Base-by-base conservation (phyloP, 2,113 vertebrate genomes). In the Corythornis madagascariensis region DNA sequence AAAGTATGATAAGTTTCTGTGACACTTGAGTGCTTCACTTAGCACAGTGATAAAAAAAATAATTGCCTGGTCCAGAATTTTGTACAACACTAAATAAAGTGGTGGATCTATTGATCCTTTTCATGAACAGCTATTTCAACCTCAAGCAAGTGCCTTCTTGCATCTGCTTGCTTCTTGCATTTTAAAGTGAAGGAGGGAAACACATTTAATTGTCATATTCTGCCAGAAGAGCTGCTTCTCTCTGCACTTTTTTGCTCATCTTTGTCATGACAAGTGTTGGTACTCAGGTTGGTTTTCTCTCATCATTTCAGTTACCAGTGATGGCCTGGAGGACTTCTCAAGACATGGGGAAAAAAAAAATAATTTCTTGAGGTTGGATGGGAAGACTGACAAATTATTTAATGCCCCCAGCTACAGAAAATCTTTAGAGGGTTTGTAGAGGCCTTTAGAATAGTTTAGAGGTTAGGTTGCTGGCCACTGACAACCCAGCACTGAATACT, bases 21-120 rank as follows among this genome's bases (percentile, higher is more conserved):
- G 74, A 73, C 77, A 52, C 70, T 93, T 82, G 66, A 78, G 79
- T 92, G 74, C 77, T 82, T 90, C 74, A 26, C 61, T 93, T 84
- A 76, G 38, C 59, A 76, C 55, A 8, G 29, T 31, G 66, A 92
- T 95, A 61, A 92, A 95, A 73, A 75, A 88, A 91, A 81, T 90
- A 94, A 96, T 92, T 93, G 74, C 89, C 74, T 66, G 84, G 74
- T 42, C 89, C 86, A 82, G 42, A 55, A 74, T 77, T 95, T 86
- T 61, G 69, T 16, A n/a, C 2, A 9, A 83, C 73, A 67, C 48
- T 78, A 90, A 94, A 88, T 48, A 35, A 90, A 81, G 76, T 11
- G 21, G 79, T 88, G 53, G 33, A 64, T 89, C 66, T 85, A 90
- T 84, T 45, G 92, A 92, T 92, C 81, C 83, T 79, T 82, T 52